Conservation (phyloP, 2,113 vertebrate genomes). For the Numida meleagris region DNA sequence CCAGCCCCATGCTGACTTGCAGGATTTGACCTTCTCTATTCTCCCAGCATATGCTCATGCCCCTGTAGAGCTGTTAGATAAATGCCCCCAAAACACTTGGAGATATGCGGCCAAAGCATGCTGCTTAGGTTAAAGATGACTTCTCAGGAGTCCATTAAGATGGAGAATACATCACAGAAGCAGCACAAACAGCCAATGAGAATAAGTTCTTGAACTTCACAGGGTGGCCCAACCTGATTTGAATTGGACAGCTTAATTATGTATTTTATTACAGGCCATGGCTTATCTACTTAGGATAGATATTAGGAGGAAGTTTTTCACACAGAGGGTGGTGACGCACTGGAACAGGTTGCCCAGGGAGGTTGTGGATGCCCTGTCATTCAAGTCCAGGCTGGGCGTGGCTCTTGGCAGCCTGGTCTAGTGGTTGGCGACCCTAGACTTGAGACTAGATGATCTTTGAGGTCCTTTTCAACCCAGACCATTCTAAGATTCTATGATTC, state of each 20-base stretch:
- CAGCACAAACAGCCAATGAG: not conserved
- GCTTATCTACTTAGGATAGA: not conserved
- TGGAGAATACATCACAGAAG: not conserved
- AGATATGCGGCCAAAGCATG: not conserved
- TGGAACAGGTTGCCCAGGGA: no score
- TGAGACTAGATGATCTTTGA: no score
- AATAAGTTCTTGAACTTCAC: not conserved
- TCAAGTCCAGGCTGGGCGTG: no score
- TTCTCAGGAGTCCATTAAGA: not conserved
- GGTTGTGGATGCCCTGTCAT: no score
- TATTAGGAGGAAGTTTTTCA: no score
- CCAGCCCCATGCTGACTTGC: not conserved
- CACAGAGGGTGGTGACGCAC: no score
- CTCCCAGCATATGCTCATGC: not conserved
- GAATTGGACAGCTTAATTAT: not conserved
- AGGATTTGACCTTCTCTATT: not conserved
- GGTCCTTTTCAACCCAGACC: no score
- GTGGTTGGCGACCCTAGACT: no score
- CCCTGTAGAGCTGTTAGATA: not conserved
- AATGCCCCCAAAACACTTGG: not conserved
- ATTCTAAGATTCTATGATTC: no score
- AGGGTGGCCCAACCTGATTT: not conserved
- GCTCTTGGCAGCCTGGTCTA: no score
- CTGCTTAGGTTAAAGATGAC: conserved; percentile 38
- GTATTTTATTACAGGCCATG: not conserved